Conservation (phyloP, 2,888 invertebrate species). For the Euspilapteryx auroguttella region DNA sequence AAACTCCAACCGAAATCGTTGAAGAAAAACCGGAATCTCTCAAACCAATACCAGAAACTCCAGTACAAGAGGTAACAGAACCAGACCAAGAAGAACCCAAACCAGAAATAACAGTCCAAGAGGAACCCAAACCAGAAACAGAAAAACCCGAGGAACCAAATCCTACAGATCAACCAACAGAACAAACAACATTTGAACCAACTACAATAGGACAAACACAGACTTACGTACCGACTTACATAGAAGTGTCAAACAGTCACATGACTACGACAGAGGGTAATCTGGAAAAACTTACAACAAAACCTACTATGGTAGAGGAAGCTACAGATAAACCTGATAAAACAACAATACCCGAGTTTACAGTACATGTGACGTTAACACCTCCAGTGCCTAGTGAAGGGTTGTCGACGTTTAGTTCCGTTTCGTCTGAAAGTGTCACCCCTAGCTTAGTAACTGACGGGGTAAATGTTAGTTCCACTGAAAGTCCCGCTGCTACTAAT, state of each 20-base stretch:
- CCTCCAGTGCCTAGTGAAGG: no score
- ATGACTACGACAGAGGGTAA: no score
- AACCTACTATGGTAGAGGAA: no score
- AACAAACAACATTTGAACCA: neutral
- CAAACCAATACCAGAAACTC: neutral
- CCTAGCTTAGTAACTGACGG: conserved; percentile 11
- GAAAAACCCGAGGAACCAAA: no score
- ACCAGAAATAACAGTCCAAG: neutral
- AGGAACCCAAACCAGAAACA: neutral
- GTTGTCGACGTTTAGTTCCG: no score
- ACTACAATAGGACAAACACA: neutral
- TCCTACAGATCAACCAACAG: no score
- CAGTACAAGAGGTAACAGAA: neutral
- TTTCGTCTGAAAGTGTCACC: conserved; percentile 26
- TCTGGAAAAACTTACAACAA: no score
- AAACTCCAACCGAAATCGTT: neutral
- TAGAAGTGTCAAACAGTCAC: no score
- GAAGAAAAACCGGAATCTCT: neutral
- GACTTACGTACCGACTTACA: no score
- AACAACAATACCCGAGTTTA: conserved; percentile 21
- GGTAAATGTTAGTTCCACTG: conserved; percentile 8
- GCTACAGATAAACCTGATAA: conserved; percentile 1
- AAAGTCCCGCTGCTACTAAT: conserved; percentile 1
- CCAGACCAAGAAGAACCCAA: neutral
- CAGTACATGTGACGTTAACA: conserved; percentile 34